Base-by-base conservation (phyloP, 2,797 vertebrate species). In the Dendrocincla fuliginosa region DNA sequence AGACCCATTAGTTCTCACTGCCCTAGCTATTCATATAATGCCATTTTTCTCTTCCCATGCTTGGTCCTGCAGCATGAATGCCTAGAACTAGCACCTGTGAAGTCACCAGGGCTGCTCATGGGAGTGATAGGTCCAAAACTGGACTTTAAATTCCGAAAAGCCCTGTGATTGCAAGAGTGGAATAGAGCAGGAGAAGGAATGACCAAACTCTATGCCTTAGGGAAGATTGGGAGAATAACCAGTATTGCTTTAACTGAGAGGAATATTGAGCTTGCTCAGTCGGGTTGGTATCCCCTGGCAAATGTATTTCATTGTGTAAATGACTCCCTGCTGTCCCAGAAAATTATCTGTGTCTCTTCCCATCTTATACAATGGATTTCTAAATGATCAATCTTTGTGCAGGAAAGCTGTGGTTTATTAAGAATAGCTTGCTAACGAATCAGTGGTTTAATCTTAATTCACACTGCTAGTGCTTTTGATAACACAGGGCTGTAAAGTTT, bases 291-390 rank as follows among this genome's bases (percentile, higher is more conserved):
- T 94, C 89, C 94, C 87, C 90, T 90, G 77, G 96, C 86, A 88
- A 96, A 91, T 91, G 61, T 81, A 71, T 93, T 95, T 80, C 77
- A 69, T 87, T 95, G 75, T 90, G 64, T 92, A 95, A 94, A 94
- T 92, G 82, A 74, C 79, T 95, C 87, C 77, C 88, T 61, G 37
- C 56, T 25, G 80, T 95, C 95, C 50, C 68, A 79, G 64, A 95
- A 95, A 81, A 61, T 42, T 30, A 28, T 87, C 5, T 0, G 33
- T 87, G 55, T 96, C 86, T 95, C 77, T 56, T 84, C 44, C 46
- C 86, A 63, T 82, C 78, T 90, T 82, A 90, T 94, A 80, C 88
- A 97, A 87, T 92, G 93, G 47, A 89, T 95, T 94, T 87, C 53
- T 84, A 75, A 75, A 67, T 87, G 85, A 95, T 95, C 93, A 89